These are phyloP conservation scores for Formica exsecta DNA, from an alignment of 1,140 invertebrate species.

Conservation along the genomic window DNA sequence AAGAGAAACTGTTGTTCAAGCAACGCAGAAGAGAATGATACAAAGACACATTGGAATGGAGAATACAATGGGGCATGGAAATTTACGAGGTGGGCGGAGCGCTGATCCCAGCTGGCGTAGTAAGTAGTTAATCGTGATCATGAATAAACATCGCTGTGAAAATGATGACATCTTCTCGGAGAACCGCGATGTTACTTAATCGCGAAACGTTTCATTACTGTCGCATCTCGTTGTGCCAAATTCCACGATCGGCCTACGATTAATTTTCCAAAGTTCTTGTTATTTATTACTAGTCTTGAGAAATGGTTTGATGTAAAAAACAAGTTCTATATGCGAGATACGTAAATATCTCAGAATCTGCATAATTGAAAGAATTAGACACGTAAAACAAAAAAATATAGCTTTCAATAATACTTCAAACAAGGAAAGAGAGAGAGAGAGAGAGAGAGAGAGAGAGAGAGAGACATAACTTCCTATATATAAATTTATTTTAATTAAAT, in stretches of 20 bases:
- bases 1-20: conserved; percentile 29
- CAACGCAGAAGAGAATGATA: conserved; percentile 4
- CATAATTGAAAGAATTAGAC: background rate
- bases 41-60: conserved; percentile 24
- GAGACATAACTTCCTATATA: background rate
- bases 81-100: conserved; percentile 68
- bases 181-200: conserved; percentile 68
- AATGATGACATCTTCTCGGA: conserved; percentile 72
- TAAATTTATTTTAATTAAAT: conserved; percentile 14
- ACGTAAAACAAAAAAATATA: background rate
- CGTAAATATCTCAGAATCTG: background rate
- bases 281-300: background rate
- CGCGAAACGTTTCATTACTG: conserved; percentile 26
- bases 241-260: conserved; percentile 37
- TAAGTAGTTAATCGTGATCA: conserved; percentile 76
- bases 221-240: conserved; percentile 62
- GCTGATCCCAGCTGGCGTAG: conserved; percentile 49
- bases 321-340: background rate
- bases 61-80: conserved; percentile 76
- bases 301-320: background rate
- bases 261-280: conserved; percentile 23
- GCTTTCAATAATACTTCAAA: background rate
- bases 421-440: background rate
- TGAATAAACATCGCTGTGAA: conserved; percentile 74
- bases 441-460: too few relatives aligned